Evolutionary conservation across 2,113 vertebrate genomes (phyloP), one percentile per base, ranked within the genome.

Genomic region (Aviceda subcristata): DNA sequence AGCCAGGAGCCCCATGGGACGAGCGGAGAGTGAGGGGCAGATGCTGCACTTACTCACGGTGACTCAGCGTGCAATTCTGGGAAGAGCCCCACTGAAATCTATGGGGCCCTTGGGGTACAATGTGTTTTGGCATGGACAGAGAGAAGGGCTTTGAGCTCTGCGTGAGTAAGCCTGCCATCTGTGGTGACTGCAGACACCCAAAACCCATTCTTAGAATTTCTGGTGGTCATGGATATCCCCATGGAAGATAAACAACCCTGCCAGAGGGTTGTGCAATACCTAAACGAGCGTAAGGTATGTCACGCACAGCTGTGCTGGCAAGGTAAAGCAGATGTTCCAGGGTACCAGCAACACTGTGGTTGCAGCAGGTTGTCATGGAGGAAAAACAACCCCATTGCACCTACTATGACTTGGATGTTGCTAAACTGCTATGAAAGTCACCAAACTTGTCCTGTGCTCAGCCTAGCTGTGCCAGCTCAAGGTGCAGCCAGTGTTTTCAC

Each of bases 51-150:
- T 51, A 38, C 15, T 79, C 71, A 20, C 0, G 0, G 24, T 59
- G 46, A 78, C 45, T 74, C 29, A 50, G 12, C 11, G 17, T 39
- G 15, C 2, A 8, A 50, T 72, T 88, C 38, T 68, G 50, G 66
- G 53, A 86, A 77, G 9, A 81, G 30, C 5, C 34, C 10, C 3
- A 1, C 38, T 63, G 77, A 81, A 59, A 59, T 51, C 50, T 74
- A 3, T n/a, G 13, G 21, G 23, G 21, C 9, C 18, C 10, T 62
- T 68, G 36, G n/a, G 12, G 24, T 36, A 24, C 23, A 50, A 12
- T 4, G 12, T 59, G 8, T 66, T 78, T 87, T 1, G 0, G 21
- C 30, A 57, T 0, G 0, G 32, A 41, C 0, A 3, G 15, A 12
- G 8, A 62, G 41, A 77, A 76, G 19, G 9, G 13, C n/a, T 80